Base-by-base conservation (phyloP, 2,888 invertebrate genomes). In the Eristalinus aeneus region DNA sequence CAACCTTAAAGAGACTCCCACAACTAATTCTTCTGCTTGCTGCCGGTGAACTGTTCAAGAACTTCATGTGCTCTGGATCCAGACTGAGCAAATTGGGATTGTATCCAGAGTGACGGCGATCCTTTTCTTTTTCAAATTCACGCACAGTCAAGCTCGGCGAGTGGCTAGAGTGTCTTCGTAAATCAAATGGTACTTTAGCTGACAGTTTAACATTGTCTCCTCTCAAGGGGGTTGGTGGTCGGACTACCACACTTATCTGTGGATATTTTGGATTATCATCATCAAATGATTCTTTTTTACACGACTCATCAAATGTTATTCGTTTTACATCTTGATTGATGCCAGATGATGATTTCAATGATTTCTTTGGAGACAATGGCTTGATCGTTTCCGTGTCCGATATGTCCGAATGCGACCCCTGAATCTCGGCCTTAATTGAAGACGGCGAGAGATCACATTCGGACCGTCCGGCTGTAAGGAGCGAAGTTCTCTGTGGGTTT, bases 21-120 rank as follows among this genome's bases (percentile, higher is more conserved):
- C 97, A 97, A 88, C 98, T 98, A 91, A 98, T 98, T 88, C 98
- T 94, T 87, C 98, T 94, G 8, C 97, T 97, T 10, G 97, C 97
- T 74, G 97, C 96, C 4, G 97, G 96, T 1, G 97, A 97, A 90
- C 95, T 95, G 88, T 95, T 96, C 27, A 96, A 92, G 89, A 95
- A 95, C 88, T 94, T 93, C 11, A 94, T 93, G 89, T 95, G 94
- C 89, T 95, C 95, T 63, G 94, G 94, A 90, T 95, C 95, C 67
- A 95, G 94, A 65, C 93, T 93, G 63, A 95, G 90, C 10, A 94
- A 92, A 89, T 95, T 95, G 10, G 95, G 95, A 90, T 94, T 95
- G 64, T 93, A 93, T 89, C 93, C 93, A 11, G 92, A 93, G 89
- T 91, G 92, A 2, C 92, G 91, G n/a, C 92, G 91, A 90, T 91